Evolutionary conservation across 2,113 vertebrate genomes (phyloP).

Genomic region (Ammodramus savannarum): DNA sequence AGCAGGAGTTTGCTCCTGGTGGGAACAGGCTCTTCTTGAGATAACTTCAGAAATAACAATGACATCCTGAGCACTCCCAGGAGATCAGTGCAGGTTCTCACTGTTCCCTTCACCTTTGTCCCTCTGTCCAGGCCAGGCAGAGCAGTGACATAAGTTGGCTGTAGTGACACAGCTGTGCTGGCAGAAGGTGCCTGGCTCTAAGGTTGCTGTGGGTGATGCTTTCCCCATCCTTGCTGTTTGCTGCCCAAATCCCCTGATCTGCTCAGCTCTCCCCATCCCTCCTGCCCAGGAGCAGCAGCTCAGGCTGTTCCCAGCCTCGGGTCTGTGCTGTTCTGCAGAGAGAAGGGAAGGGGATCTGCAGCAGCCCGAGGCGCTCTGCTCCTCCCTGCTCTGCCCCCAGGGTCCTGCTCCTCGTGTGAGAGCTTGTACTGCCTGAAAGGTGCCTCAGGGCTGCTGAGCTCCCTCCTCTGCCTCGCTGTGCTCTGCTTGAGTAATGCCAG

Average conservation of each 20-base stretch:
- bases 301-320: not conserved
- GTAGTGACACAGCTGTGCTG: not conserved
- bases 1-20: not conserved
- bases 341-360: not conserved
- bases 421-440: not conserved
- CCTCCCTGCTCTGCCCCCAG: not conserved
- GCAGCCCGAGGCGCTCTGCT: not conserved
- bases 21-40: not conserved
- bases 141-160: not conserved
- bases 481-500: rapidly evolving
- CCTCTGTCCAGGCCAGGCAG: not conserved
- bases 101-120: not conserved
- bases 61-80: not conserved
- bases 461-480: rapidly evolving
- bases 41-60: not conserved
- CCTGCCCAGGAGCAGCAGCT: not conserved
- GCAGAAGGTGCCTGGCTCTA: rapidly evolving
- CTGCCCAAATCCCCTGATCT: rapidly evolving
- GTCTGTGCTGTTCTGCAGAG: not conserved
- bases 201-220: not conserved
- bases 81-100: not conserved
- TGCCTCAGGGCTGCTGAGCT: not conserved
- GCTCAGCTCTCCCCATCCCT: not conserved
- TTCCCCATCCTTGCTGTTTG: rapidly evolving
- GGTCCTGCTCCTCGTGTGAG: not conserved